Evolutionary conservation across 2,113 vertebrate genomes (phyloP), one percentile per base, ranked within the genome.

Genomic region (Oostethus manadensis): DNA sequence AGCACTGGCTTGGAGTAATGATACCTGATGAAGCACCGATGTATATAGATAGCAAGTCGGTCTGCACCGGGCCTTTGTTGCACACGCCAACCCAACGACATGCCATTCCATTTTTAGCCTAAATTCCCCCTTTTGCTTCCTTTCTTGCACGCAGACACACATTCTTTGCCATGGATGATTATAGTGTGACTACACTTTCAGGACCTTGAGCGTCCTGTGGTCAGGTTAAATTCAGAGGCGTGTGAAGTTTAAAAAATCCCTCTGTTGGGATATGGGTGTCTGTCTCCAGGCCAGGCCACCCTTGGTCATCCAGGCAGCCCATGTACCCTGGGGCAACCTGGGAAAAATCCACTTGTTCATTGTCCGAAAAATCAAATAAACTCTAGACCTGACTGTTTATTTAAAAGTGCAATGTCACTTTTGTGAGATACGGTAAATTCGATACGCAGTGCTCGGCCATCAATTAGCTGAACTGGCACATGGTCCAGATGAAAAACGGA

Each of bases 181-280:
- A 81, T 45, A 70, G 63, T 71, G 66, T 61, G 60, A 54, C 64
- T 49, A 38, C 62, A 70, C 64, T 74, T 69, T 82, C 68, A 51
- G 75, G 70, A 78, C 59, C 51, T 55, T 61, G 61, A 59, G 70
- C 73, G 76, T 84, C 74, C 74, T 75, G 71, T 78, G 74, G 83
- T 79, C 47, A 62, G 67, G 74, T 68, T 80, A 75, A 76, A 73
- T 73, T 56, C 58, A 56, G 78, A 48, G 51, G 29, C 59, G 62
- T 23, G 74, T 57, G 72, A 68, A 70, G 69, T 81, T n/a, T 63
- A 47, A 57, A 56, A 46, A 66, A 53, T 73, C 58, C 46, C 61
- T 75, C 17, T 58, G 17, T 62, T 81, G 66, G 74, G 68, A 66
- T 5, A 33, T 8, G 22, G 51, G 51, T 68, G 45, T 60, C 46